Conservation (phyloP, 2,888 invertebrate species). For the Byasa hedistus region DNA sequence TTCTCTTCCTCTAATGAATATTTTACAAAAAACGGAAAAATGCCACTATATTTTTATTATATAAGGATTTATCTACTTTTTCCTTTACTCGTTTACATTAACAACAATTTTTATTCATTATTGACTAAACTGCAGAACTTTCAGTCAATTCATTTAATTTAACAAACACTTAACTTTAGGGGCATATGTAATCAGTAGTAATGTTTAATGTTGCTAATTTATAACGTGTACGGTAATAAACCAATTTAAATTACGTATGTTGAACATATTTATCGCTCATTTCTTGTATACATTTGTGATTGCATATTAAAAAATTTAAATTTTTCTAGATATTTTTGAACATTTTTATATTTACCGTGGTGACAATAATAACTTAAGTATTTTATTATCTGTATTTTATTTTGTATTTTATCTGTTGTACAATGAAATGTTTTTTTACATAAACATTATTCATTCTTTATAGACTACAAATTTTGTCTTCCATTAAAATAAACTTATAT, state of each 20-base stretch:
- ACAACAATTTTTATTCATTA: too few species aligned
- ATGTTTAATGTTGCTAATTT: background rate
- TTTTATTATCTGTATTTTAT: background rate
- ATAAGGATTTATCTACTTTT: too few species aligned
- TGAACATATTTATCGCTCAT: too few species aligned
- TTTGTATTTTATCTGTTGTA: background rate
- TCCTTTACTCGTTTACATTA: too few species aligned
- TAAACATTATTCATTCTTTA: background rate
- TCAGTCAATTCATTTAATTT: background rate
- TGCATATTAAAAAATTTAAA: background rate
- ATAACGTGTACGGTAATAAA: background rate
- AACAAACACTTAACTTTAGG: background rate
- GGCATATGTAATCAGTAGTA: background rate
- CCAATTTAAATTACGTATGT: background rate
- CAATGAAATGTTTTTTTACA: background rate
- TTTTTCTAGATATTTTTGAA: background rate
- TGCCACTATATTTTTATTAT: too few species aligned
- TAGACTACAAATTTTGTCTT: background rate
- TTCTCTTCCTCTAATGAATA: too few species aligned
- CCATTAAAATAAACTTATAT: constrained; percentile 32
- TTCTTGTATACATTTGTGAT: too few species aligned
- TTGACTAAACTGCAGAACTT: background rate
- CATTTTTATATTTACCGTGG: background rate
- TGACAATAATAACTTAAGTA: constrained; percentile 2
- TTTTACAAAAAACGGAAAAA: too few species aligned